Base-by-base conservation (phyloP, 1,140 invertebrate genomes). In the Temnothorax curvispinosus region DNA sequence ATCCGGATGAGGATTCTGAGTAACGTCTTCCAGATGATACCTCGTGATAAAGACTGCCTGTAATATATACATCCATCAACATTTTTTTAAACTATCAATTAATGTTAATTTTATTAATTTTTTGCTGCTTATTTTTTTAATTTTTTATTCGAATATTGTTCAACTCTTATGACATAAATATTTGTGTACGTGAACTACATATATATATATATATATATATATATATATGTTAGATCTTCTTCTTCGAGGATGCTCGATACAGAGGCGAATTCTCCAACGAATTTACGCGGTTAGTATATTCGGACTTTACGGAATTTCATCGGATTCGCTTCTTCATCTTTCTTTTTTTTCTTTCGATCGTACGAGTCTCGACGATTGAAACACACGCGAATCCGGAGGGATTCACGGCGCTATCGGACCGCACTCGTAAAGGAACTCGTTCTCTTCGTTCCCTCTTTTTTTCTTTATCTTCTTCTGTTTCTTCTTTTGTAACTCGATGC, bases 301-400 rank as follows among this genome's bases (percentile, higher is more conserved):
- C 21, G 78, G 62, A 56, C 47, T 91, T 91, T 87, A 69, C 58
- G 89, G 90, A 91, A 90, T 90, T 62, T 64, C 35, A n/a, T 32
- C 47, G 87, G 71, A 75, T 69, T 65, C 84, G 74, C 80, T 76
- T 65, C 76, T 69, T 56, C 76, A 74, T 77, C 72, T 69, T 58
- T 76, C 38, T 41, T 44, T 65, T 77, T 87, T 44, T 44, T 71
- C 3, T n/a, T 62, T 52, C n/a, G 64, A 87, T 71, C 69, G 81
- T 54, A 56, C 67, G 76, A 80, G 56, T 50, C 52, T 62, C 50
- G 74, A 67, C 64, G 81, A 87, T 71, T 47, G 60, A 80, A 65
- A 60, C 50, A 58, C 82, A 72, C 80, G 76, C 80, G 56, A 87
- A 87, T 87, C 32, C 52, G 47, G n/a, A 74, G 58, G 44, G 81